Evolutionary conservation across 2,797 vertebrate genomes (phyloP).

Genomic region (Dendrocincla tyrannina): DNA sequence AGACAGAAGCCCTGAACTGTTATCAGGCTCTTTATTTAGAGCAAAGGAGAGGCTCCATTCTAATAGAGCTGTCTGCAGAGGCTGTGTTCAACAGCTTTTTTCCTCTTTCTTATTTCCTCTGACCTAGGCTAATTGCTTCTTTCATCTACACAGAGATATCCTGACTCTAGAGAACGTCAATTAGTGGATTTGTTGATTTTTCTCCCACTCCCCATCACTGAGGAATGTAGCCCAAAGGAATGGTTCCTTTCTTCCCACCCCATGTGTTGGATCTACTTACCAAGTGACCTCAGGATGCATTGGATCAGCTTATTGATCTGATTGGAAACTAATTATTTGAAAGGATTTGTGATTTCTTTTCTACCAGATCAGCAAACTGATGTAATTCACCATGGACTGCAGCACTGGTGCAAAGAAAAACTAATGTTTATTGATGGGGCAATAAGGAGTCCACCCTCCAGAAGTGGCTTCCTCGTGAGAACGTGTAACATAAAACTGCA

Average conservation of each 20-base stretch:
- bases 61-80: not conserved
- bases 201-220: not conserved
- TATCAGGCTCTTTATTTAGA: not conserved
- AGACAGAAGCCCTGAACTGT: not conserved
- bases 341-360: not conserved
- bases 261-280: not conserved
- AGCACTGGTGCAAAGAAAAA: not conserved
- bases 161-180: not conserved
- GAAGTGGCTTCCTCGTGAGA: not conserved
- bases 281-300: not conserved
- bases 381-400: not conserved
- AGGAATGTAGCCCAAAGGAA: not conserved
- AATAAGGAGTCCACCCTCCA: not conserved
- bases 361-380: not conserved
- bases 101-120: constrained; percentile 6
- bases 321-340: not conserved
- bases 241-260: not conserved
- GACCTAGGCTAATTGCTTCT: constrained; percentile 24
- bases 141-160: not conserved
- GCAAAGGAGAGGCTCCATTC: not conserved
- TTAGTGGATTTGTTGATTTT: not conserved
- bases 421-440: not conserved
- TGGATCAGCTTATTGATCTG: not conserved
- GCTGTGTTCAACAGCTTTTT: not conserved
- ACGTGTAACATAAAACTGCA: not conserved